Base-by-base conservation (phyloP, 2,888 invertebrate species). In the Abrostola tripartita region DNA sequence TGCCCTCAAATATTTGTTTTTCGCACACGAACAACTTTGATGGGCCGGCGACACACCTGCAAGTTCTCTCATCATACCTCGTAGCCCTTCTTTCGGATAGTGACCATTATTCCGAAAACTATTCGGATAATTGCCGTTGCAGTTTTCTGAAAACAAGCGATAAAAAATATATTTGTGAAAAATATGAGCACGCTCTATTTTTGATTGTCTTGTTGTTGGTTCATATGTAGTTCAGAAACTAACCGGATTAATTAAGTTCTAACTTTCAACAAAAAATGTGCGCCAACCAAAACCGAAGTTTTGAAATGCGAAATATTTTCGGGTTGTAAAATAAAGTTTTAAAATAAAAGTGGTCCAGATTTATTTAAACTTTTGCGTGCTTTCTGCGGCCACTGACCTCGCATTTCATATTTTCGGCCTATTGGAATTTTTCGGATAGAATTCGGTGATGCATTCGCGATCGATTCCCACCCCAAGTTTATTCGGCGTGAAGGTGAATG, bases 1-100 rank as follows among this genome's bases (percentile, higher is more conserved):
- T 76, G 69, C 24, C 56, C 55, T 57, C 60, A 76, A 81, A 80
- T 74, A 77, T 81, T 77, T 77, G 74, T 76, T 78, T 69, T 71
- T 67, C 68, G 53, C 67, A 55, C 52, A 68, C 71, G 54, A 71
- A 68, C 69, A 60, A 65, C 68, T 79, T 78, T 69, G 73, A 77
- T 74, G 71, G 58, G 61, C 49, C 65, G 65, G 11, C 49, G 74
- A 68, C 69, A 63, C 74, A 64, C 42, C 52, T 64, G 53, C 40
- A 42, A 68, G 64, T 78, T 78, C 59, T 68, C 61, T 60, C 73
- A 56, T 70, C 58, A 64, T 40, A 58, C 61, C 35, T 38, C 41
- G 37, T 52, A 60, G 56, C 60, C n/a, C n/a, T n/a, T 65, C 52
- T 65, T 64, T 52, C 14, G 10, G 36, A 14, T 66, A 11, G 6